phyloP scores from a whole-genome alignment of 2,888 invertebrate genomes.

The Polyploca ridens region DNA sequence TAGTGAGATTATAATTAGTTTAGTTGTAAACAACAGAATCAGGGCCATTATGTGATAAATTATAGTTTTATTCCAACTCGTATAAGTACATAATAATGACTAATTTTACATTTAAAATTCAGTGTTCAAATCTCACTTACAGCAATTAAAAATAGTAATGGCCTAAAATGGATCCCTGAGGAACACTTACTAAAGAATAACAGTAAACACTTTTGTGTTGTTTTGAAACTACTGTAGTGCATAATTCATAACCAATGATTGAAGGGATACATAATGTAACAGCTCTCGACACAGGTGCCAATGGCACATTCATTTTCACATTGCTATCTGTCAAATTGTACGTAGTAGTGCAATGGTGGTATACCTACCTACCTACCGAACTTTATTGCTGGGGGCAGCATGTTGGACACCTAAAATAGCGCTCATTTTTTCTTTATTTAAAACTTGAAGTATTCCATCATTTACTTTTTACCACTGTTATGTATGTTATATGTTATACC shows the following conservation, averaged over 20 bases:
- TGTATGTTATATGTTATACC: too few relatives aligned
- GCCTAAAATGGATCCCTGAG: background rate
- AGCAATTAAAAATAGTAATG: background rate
- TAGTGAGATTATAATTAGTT: too few relatives aligned
- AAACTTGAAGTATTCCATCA: too few relatives aligned
- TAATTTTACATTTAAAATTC: too few relatives aligned
- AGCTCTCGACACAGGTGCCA: background rate
- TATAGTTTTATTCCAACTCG: too few relatives aligned
- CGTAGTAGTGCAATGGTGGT: constrained; percentile 15
- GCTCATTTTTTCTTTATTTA: background rate
- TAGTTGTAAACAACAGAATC: too few relatives aligned
- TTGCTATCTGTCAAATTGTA: constrained; percentile 32
- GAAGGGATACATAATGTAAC: background rate
- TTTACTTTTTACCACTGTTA: too few relatives aligned
- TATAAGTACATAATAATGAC: too few relatives aligned
- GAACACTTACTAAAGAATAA: background rate
- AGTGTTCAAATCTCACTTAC: background rate
- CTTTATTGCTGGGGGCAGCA: background rate
- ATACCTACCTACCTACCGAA: constrained; percentile 16
- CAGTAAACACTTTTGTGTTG: background rate
- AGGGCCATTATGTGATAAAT: too few relatives aligned
- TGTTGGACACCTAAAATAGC: constrained; percentile 1
- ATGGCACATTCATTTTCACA: constrained; percentile 30
- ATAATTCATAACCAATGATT: background rate
- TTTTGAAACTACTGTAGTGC: too few relatives aligned